Evolutionary conservation across 2,113 vertebrate genomes (phyloP), one percentile per base, ranked within the genome.

Genomic region (Oostethus manadensis): DNA sequence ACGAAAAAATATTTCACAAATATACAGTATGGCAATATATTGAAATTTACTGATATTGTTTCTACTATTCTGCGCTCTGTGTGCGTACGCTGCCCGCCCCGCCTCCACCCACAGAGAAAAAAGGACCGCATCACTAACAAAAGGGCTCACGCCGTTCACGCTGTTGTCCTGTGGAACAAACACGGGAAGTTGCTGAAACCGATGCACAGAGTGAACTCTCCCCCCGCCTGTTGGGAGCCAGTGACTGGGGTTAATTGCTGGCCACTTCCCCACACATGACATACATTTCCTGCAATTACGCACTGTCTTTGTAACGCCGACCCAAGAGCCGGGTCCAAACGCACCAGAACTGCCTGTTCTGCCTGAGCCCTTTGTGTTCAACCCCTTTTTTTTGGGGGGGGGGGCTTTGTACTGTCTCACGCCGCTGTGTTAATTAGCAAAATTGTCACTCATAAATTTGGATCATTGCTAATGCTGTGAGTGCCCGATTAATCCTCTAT

Each of bases 371-470:
- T 74, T 76, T 70, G 59, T 71, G 68, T 73, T 75, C 74, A 62
- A 70, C 35, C 77, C 62, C 76, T 74, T 21, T 13, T 20, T 8
- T 55, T 40, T 53, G 4, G 7, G 33, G 33, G 10, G n/a, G n/a
- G n/a, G n/a, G n/a, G 8, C 29, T 60, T 60, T 79, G 81, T 78
- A 77, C 66, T 58, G 66, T 64, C 51, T 58, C 65, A 68, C 70
- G 71, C 56, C 29, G 22, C 43, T 23, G 11, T 33, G 64, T 76
- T 80, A 74, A 87, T 89, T 84, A 84, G 77, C 68, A 60, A 74
- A 77, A 80, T 66, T 77, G 80, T 78, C 78, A 79, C 58, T 60
- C 81, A 62, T 88, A 86, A 88, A 87, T 85, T 71, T 68, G 53
- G 68, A 73, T 77, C 60, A 80, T 85, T 86, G 70, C 60, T 79